phyloP scores from a whole-genome alignment of 2,797 vertebrate species.

The Pangasius djambal region DNA sequence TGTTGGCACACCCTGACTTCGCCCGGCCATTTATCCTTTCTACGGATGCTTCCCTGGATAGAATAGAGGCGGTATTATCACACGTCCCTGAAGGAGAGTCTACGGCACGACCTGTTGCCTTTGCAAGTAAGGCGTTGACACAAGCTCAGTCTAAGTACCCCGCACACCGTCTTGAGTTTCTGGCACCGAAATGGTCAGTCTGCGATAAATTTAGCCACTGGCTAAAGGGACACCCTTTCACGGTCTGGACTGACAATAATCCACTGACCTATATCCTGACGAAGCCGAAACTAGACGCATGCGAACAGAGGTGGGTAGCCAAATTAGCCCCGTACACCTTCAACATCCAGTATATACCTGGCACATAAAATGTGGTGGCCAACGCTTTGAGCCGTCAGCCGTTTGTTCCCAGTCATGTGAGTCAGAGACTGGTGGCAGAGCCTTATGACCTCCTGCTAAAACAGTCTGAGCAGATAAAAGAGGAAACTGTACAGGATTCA shows the following conservation, averaged over 20 bases:
- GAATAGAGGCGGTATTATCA: neutral
- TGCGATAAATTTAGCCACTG: neutral
- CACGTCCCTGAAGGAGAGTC: neutral
- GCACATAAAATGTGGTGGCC: neutral
- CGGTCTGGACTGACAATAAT: neutral
- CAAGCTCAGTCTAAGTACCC: neutral
- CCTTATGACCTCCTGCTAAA: too few relatives aligned
- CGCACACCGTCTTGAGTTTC: neutral
- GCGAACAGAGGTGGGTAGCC: too few relatives aligned
- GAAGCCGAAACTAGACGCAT: neutral
- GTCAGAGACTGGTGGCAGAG: neutral
- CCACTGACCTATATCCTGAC: neutral
- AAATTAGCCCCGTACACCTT: too few relatives aligned
- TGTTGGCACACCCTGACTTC: neutral
- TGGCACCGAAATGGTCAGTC: neutral
- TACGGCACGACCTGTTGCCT: neutral
- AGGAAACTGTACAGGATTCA: too few relatives aligned
- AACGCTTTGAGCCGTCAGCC: slow-evolving; percentile 21
- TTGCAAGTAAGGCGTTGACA: neutral
- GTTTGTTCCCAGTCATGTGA: neutral
- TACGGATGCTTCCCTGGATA: neutral
- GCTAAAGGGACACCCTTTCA: neutral
- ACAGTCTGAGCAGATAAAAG: neutral
- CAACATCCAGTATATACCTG: too few relatives aligned
- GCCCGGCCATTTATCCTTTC: neutral